phyloP scores from a whole-genome alignment of 35 echinoderm and acorn worm genomes.

The Apostichopus californicus region DNA sequence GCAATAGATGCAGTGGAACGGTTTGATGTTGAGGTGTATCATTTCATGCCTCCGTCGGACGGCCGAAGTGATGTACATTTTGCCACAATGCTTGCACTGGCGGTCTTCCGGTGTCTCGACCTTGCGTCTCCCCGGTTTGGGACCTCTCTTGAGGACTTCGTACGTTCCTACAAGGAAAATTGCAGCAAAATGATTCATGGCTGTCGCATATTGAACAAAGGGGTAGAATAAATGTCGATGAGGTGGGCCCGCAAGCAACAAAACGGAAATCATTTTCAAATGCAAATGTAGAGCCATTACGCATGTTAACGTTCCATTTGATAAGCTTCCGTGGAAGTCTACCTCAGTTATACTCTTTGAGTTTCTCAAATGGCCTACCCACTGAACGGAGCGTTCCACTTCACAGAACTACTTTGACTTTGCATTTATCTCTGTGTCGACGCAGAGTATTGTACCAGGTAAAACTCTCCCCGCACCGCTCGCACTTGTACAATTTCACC shows the following conservation, averaged over 20 bases:
- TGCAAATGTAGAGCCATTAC: too few species aligned
- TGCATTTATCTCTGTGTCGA: conserved; percentile 6
- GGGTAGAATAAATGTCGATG: neutral
- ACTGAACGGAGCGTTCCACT: too few species aligned
- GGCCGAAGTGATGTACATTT: conserved; percentile 13
- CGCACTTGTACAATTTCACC: conserved; percentile 37
- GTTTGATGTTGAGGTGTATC: conserved; percentile 36
- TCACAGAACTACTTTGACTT: neutral
- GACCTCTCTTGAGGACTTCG: neutral
- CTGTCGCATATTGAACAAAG: neutral
- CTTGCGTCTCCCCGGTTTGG: conserved; percentile 7
- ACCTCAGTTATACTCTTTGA: too few species aligned
- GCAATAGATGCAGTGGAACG: conserved; percentile 25
- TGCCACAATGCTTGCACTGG: neutral
- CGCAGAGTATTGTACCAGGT: conserved; percentile 29
- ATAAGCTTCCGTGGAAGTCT: too few species aligned
- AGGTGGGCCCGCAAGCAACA: neutral
- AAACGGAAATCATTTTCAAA: neutral
- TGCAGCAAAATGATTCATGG: conserved; percentile 16
- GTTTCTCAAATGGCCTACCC: too few species aligned
- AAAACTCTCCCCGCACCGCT: conserved; percentile 12
- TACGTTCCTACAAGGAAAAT: conserved; percentile 32
- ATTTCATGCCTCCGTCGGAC: conserved; percentile 12
- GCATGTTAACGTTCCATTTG: too few species aligned
- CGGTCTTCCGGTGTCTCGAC: neutral